Evolutionary conservation across 2,888 invertebrate species (phyloP).

Genomic region (Sphinx pinastri): DNA sequence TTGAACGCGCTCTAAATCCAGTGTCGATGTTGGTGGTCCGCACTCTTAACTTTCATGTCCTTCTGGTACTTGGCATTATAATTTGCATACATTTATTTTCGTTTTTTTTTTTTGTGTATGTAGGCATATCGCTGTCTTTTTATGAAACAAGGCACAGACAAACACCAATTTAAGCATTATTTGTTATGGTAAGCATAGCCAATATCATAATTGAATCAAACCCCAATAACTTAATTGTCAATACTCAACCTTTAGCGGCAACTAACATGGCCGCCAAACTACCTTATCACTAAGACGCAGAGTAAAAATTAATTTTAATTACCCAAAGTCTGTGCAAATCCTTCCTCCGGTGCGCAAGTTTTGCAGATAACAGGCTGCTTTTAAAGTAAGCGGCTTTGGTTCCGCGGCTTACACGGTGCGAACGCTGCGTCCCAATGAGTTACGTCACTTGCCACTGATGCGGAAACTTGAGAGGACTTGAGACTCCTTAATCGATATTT

Average conservation of each 20-base stretch:
- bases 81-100: not conserved
- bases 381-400: constrained; percentile 73
- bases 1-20: constrained; percentile 67
- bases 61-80: constrained; percentile 41
- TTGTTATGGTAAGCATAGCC: too few relatives aligned
- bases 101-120: not conserved
- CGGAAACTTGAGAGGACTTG: constrained; percentile 10
- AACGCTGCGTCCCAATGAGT: constrained; percentile 10
- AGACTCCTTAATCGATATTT: constrained; percentile 16
- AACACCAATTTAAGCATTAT: too few relatives aligned
- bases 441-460: constrained; percentile 8
- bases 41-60: constrained; percentile 44
- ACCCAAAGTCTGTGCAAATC: constrained; percentile 34
- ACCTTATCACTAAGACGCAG: constrained; percentile 26
- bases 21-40: constrained; percentile 66
- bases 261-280: not conserved
- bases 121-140: too few relatives aligned
- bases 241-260: not conserved
- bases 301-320: constrained; percentile 50
- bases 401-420: constrained; percentile 27
- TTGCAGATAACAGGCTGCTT: constrained; percentile 56
- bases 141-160: too few relatives aligned
- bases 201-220: not conserved
- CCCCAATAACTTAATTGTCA: not conserved
- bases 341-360: constrained; percentile 31